phyloP scores from a whole-genome alignment of 1,140 invertebrate genomes.

The Stegodyphus dumicola region DNA sequence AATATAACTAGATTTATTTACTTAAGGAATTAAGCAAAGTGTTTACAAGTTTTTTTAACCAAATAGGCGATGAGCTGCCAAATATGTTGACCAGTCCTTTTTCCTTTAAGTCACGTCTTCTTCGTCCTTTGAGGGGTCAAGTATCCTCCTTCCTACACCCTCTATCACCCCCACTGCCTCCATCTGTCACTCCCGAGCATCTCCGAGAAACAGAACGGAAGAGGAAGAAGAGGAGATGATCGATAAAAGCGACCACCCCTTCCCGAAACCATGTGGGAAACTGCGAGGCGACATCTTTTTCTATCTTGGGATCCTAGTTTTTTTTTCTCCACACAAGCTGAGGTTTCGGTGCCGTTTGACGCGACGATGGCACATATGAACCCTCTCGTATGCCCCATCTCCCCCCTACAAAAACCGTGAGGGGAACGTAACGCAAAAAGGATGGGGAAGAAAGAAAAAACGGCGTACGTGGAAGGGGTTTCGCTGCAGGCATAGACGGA shows the following conservation, averaged over 20 bases:
- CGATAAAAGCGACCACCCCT: conserved; percentile 35
- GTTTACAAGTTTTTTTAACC: too few relatives aligned
- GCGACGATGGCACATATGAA: conserved; percentile 41
- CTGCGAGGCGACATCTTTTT: conserved; percentile 38
- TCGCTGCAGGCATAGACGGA: conserved; percentile 34
- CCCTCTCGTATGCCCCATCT: conserved; percentile 1
- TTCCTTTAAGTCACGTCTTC: conserved; percentile 41
- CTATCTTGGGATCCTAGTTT: too few relatives aligned
- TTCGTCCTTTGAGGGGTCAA: conserved; percentile 55
- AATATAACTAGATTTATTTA: too few relatives aligned
- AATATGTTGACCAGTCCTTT: conserved; percentile 44
- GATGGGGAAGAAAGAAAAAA: neutral
- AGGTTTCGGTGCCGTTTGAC: conserved; percentile 16
- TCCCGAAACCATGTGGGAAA: conserved; percentile 41
- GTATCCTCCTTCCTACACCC: conserved; percentile 21
- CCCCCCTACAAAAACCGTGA: too few relatives aligned
- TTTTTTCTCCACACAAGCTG: too few relatives aligned
- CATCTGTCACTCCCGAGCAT: conserved; percentile 6
- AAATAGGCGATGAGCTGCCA: conserved; percentile 28
- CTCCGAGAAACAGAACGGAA: too few relatives aligned
- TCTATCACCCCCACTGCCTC: neutral
- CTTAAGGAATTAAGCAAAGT: too few relatives aligned
- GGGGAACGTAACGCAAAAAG: conserved; percentile 9
- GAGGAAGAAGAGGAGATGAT: conserved; percentile 11
- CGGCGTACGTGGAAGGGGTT: conserved; percentile 3